These are phyloP conservation scores for Cossypha dichroa DNA, from an alignment of 2,797 vertebrate genomes.

Conservation along the genomic window DNA sequence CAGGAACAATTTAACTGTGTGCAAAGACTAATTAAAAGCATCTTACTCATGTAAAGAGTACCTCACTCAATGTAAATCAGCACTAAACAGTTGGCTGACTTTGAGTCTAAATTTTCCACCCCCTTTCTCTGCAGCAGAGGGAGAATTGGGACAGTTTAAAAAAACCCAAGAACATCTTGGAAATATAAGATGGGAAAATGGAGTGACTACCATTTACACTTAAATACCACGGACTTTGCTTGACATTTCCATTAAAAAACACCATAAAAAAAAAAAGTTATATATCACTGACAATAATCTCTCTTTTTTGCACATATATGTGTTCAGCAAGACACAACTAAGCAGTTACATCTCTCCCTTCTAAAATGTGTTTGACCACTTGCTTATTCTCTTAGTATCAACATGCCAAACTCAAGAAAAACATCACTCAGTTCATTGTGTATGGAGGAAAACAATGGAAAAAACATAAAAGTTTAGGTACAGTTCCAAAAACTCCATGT, in stretches of 20 bases:
- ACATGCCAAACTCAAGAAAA: neutral
- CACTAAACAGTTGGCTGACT: neutral
- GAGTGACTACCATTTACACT: neutral
- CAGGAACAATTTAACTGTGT: neutral
- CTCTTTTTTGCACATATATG: neutral
- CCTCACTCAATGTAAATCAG: neutral
- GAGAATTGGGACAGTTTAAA: neutral
- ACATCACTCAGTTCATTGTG: neutral
- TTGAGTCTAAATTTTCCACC: neutral
- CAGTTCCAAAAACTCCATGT: neutral
- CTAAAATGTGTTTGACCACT: neutral
- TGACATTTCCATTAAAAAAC: neutral
- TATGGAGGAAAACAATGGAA: neutral
- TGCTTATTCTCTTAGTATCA: neutral
- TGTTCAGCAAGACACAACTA: neutral
- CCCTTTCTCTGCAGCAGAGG: neutral
- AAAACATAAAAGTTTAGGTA: neutral
- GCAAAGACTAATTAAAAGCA: neutral
- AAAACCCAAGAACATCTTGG: neutral
- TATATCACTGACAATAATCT: neutral
- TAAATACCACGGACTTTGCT: neutral
- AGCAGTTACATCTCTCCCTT: neutral
- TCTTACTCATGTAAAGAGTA: neutral
- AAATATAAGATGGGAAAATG: neutral
- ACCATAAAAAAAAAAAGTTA: neutral